phyloP scores from a whole-genome alignment of 2,888 invertebrate genomes.

The Iselma pallidipennis region DNA sequence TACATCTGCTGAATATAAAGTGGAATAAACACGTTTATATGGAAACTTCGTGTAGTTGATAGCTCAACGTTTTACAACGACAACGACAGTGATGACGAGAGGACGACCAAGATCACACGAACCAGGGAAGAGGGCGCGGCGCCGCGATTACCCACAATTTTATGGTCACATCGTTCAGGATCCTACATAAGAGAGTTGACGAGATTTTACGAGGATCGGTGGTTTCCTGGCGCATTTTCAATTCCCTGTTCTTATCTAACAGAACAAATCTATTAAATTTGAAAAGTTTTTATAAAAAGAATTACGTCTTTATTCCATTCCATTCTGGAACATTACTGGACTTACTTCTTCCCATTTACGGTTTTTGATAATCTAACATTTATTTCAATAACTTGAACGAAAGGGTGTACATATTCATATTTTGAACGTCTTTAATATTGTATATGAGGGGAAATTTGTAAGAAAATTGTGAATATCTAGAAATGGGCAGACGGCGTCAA shows the following conservation, averaged over 20 bases:
- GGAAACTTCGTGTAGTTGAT: slow-evolving; percentile 13
- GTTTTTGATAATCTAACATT: not conserved
- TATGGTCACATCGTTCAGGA: slow-evolving; percentile 1
- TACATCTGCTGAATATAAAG: slow-evolving; percentile 28
- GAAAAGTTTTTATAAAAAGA: not conserved
- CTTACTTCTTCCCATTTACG: too few species aligned
- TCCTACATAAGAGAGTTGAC: not conserved
- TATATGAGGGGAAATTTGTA: not conserved
- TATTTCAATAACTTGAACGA: too few species aligned
- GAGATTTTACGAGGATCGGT: not conserved
- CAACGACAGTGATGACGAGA: too few species aligned
- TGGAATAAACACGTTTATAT: slow-evolving; percentile 27
- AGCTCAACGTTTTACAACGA: slow-evolving; percentile 19
- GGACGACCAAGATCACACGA: not conserved
- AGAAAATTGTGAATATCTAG: not conserved
- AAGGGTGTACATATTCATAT: too few species aligned
- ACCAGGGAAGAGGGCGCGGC: not conserved
- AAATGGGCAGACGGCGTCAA: not conserved
- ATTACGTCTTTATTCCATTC: not conserved
- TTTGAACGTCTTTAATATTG: not conserved
- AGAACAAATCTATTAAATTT: not conserved
- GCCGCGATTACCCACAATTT: not conserved
- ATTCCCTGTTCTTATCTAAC: not conserved
- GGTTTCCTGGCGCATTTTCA: not conserved
- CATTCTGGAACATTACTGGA: not conserved